Conservation (phyloP, 1,140 invertebrate genomes). For the Drosophila fuyamai region DNA sequence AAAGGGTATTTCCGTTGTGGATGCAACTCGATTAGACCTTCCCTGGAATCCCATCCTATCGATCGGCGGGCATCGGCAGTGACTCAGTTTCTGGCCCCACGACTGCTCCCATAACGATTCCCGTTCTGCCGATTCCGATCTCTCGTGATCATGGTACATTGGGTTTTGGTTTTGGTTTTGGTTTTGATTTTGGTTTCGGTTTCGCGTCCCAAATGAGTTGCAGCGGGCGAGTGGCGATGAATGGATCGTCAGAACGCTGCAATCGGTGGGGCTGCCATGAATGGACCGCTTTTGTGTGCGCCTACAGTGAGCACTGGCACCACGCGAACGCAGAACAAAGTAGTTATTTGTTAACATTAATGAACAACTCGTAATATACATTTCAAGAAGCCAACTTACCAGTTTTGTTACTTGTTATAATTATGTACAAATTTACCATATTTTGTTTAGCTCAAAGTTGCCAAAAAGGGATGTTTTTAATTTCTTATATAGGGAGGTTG, state of each 20-base stretch:
- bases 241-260: slow-evolving; percentile 28
- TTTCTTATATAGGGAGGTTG: too few species aligned
- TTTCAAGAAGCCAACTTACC: too few species aligned
- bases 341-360: too few species aligned
- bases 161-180: slow-evolving; percentile 30
- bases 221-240: slow-evolving; percentile 19
- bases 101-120: slow-evolving; percentile 53
- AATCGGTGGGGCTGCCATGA: slow-evolving; percentile 8
- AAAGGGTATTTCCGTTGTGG: neutral
- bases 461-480: too few species aligned
- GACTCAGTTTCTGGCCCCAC: slow-evolving; percentile 40
- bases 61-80: slow-evolving; percentile 14
- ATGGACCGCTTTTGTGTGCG: slow-evolving; percentile 23
- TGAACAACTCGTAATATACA: too few species aligned
- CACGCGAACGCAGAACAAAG: neutral
- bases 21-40: neutral
- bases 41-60: slow-evolving; percentile 5
- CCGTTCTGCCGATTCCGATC: slow-evolving; percentile 48
- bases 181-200: neutral
- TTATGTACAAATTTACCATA: too few species aligned
- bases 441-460: too few species aligned
- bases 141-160: slow-evolving; percentile 67
- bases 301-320: neutral
- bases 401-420: too few species aligned
- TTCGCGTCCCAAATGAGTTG: slow-evolving; percentile 18